A percentile compares a stretch with the other conserved stretches of the same genome.
Conservation (phyloP, 2,113 vertebrate genomes). For the Plecotus auritus region DNA sequence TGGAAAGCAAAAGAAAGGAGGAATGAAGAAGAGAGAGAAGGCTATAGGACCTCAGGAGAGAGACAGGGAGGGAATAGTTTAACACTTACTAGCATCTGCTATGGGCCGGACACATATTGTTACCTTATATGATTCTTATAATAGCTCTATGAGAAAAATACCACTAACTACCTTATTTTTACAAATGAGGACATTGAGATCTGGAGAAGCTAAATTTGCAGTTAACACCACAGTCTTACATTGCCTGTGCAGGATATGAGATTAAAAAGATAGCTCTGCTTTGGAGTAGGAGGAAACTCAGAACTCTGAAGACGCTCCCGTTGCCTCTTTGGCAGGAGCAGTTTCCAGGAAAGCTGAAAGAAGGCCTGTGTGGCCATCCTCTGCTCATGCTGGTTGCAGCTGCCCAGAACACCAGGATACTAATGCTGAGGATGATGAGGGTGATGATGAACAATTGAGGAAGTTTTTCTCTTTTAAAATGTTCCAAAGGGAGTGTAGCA, state of each 20-base stretch:
- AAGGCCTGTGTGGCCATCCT: not conserved
- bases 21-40: not conserved
- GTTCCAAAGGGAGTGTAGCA: not conserved
- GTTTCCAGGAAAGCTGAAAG: not conserved
- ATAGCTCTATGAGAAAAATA: not conserved
- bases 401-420: not conserved
- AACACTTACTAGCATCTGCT: not conserved
- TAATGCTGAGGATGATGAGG: not conserved
- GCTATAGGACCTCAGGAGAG: not conserved
- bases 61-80: not conserved
- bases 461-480: constrained; percentile 29
- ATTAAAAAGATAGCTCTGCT: not conserved
- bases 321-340: not conserved
- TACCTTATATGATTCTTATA: not conserved
- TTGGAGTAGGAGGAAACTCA: not conserved
- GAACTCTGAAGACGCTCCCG: not conserved
- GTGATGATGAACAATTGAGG: not conserved
- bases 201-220: not conserved
- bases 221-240: not conserved
- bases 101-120: not conserved
- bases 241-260: not conserved
- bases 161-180: not conserved
- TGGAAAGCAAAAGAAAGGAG: constrained; percentile 28
- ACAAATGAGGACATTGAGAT: not conserved
- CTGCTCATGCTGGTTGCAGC: not conserved